Evolutionary conservation across 2,113 vertebrate genomes (phyloP), one percentile per base, ranked within the genome.

Genomic region (Psettodes erumei): DNA sequence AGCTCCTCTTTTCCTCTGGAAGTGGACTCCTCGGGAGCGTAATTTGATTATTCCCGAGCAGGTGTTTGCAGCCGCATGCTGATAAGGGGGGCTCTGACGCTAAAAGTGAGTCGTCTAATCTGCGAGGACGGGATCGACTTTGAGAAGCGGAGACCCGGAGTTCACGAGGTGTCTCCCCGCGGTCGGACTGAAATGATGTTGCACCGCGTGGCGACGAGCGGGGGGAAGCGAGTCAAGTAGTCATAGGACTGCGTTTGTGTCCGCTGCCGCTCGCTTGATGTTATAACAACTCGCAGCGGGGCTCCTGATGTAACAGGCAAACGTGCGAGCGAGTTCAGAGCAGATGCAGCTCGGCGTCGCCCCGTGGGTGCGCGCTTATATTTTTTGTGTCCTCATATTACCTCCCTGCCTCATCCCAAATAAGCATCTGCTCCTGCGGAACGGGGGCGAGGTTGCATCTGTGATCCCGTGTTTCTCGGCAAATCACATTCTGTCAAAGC

Each of bases 1-100:
- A 32, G 70, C 85, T 81, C 63, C 42, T 61, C 66, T 63, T 72
- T 54, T 69, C 62, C 78, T 71, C 16, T 78, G 61, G 65, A 79
- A 81, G 68, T 79, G 75, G 81, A 84, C 82, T 84, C 84, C 79
- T 77, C 43, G 56, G n/a, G 65, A 74, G 82, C 51, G 71, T 90
- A 84, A 92, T 93, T 90, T 90, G 81, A 92, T 93, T 92, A 89
- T 89, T 86, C 84, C 77, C 78, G 89, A 88, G 88, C 90, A 93
- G 90, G 89, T 88, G 89, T 93, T 91, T 92, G 68, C 82, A 82
- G 83, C 80, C 72, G 89, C 89, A 85, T 85, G 88, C 85, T 85
- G 90, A 93, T 92, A 89, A 92, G 90, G 85, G 28, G 47, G 62
- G 65, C 69, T 80, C 65, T 47, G 65, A 77, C 83, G 80, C 50